Percentiles rank a stretch among this genome's conserved stretches.
phyloP scores from a whole-genome alignment of 2,113 vertebrate genomes.

The Cyrtonyx montezumae region DNA sequence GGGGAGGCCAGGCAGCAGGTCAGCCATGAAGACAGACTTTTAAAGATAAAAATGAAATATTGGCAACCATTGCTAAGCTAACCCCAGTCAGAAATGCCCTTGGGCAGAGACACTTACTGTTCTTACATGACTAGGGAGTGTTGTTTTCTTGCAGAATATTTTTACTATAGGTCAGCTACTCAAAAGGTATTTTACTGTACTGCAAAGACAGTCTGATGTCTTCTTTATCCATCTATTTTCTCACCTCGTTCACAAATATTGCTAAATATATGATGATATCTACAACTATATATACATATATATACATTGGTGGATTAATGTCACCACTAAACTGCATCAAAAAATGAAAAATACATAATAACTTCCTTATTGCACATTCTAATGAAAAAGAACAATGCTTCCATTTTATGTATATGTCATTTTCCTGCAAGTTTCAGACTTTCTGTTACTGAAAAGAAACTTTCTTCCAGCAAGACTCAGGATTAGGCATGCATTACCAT shows the following conservation, averaged over 20 bases:
- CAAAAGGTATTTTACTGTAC: neutral
- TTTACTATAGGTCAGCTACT: neutral
- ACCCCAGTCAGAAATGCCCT: neutral
- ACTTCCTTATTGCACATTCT: neutral
- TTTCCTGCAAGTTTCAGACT: neutral
- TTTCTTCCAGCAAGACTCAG: neutral
- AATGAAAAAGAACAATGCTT: neutral
- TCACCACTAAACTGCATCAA: neutral
- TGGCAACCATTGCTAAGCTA: neutral
- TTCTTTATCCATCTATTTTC: neutral
- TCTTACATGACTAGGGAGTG: neutral
- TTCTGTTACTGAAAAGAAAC: neutral
- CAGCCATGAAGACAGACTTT: rapidly evolving
- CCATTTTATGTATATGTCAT: neutral
- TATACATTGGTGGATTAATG: neutral
- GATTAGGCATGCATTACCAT: neutral
- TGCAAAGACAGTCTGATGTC: neutral
- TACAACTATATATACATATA: neutral
- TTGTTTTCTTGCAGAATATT: neutral
- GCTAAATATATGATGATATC: neutral
- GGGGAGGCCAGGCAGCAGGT: neutral
- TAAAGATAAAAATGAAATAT: neutral
- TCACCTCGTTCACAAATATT: neutral
- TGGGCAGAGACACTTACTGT: neutral
- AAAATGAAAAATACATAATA: neutral